phyloP scores from a whole-genome alignment of 2,113 vertebrate genomes.

The Otocyon megalotis region DNA sequence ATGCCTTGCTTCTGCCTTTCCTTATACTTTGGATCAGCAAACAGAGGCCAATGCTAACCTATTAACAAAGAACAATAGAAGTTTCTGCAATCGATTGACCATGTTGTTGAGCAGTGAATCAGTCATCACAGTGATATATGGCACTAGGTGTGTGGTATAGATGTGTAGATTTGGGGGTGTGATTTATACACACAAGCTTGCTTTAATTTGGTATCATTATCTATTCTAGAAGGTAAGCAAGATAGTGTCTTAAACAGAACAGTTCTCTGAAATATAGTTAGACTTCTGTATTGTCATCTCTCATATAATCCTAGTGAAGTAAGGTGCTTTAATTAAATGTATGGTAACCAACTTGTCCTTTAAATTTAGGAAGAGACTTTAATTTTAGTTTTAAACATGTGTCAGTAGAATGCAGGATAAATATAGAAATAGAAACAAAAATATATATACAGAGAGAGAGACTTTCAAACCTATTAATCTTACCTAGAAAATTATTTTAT shows the following conservation, averaged over 20 bases:
- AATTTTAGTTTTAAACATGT: conserved; percentile 45
- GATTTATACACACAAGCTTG: not conserved
- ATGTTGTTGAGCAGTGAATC: not conserved
- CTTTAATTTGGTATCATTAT: conserved; percentile 41
- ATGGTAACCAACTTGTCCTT: conserved; percentile 41
- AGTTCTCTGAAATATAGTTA: conserved; percentile 46
- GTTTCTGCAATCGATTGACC: not conserved
- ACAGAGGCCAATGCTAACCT: conserved; percentile 14
- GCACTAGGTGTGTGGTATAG: not conserved
- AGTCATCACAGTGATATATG: not conserved
- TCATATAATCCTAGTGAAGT: conserved; percentile 21
- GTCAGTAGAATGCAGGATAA: not conserved
- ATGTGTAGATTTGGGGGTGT: not conserved
- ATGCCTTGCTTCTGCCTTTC: conserved; percentile 55
- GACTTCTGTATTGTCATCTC: not conserved
- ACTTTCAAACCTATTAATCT: conserved; percentile 30
- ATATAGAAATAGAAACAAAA: not conserved
- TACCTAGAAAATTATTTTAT: conserved; percentile 22
- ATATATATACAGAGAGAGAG: not conserved
- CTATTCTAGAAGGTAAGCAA: conserved; percentile 46
- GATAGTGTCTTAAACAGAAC: not conserved
- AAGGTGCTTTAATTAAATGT: conserved; percentile 36
- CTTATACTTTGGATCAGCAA: conserved; percentile 39
- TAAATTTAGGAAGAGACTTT: conserved; percentile 59
- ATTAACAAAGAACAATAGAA: not conserved